Conservation (phyloP, 2,797 vertebrate species). For the Ctenopoma multispine region DNA sequence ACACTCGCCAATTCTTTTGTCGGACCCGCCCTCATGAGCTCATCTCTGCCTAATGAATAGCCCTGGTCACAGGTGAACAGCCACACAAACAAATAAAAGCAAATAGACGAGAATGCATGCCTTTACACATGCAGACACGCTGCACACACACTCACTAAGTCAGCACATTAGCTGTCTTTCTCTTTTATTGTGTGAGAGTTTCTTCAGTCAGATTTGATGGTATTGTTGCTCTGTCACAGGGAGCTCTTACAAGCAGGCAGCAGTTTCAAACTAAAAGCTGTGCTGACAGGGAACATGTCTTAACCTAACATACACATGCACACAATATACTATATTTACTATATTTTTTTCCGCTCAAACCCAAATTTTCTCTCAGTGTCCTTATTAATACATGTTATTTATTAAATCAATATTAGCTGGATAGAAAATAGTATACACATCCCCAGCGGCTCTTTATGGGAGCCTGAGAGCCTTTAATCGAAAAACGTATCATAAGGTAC, state of each 20-base stretch:
- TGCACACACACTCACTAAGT: constrained; percentile 29
- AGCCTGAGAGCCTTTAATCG: no score
- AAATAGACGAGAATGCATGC: constrained; percentile 33
- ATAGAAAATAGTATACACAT: no score
- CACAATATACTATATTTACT: no score
- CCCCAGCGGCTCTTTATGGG: no score
- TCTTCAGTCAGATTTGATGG: constrained; percentile 56
- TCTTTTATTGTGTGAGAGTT: constrained; percentile 42
- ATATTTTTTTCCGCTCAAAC: neutral
- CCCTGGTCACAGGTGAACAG: constrained; percentile 71
- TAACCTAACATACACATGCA: constrained; percentile 49
- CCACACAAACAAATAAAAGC: constrained; percentile 47
- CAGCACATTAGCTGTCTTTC: constrained; percentile 45
- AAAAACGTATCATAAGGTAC: neutral
- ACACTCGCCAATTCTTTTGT: constrained; percentile 60
- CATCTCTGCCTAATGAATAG: constrained; percentile 68
- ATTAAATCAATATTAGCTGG: no score
- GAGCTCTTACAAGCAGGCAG: constrained; percentile 48
- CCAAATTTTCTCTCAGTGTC: neutral
- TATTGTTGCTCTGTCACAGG: constrained; percentile 70
- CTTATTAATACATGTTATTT: neutral
- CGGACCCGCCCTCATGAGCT: constrained; percentile 75
- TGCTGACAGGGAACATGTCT: constrained; percentile 60
- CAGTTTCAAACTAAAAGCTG: constrained; percentile 38
- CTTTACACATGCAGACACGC: constrained; percentile 33